Evolutionary conservation across 37 sponge, comb jelly and placozoan species (phyloP).

Genomic region (Halichondria panicea): DNA sequence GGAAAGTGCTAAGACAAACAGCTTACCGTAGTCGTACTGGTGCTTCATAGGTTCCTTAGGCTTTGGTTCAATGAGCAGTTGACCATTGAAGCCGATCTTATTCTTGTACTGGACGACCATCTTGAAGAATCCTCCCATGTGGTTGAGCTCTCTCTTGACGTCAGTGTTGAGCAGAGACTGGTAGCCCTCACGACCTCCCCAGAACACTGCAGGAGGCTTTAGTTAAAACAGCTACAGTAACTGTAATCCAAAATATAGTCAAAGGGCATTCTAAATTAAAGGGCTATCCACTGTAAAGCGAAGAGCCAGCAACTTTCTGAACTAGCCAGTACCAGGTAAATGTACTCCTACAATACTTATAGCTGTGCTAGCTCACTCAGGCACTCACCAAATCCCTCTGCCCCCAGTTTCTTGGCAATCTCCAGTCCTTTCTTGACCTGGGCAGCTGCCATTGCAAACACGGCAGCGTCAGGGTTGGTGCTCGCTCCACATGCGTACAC

Average conservation of each 20-base stretch:
- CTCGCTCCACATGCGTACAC: slow-evolving; percentile 56
- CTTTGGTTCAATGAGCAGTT: slow-evolving; percentile 74
- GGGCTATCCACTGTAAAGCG: too few relatives aligned
- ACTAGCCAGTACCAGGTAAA: neutral
- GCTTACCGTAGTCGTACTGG: slow-evolving; percentile 74
- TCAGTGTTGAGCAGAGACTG: slow-evolving; percentile 73
- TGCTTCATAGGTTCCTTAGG: slow-evolving; percentile 80
- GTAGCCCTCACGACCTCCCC: slow-evolving; percentile 81
- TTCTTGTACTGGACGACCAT: slow-evolving; percentile 71
- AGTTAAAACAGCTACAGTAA: neutral
- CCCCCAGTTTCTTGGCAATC: slow-evolving; percentile 68
- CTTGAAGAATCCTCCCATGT: slow-evolving; percentile 71
- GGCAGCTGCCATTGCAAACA: slow-evolving; percentile 69
- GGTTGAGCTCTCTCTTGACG: slow-evolving; percentile 63
- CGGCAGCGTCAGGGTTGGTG: slow-evolving; percentile 69
- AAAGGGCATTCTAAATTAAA: too few relatives aligned
- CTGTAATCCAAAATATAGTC: too few relatives aligned
- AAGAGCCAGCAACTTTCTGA: neutral
- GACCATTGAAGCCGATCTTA: slow-evolving; percentile 78
- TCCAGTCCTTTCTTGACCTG: slow-evolving; percentile 75
- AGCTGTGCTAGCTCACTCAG: too few relatives aligned
- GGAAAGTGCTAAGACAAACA: neutral
- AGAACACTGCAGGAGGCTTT: slow-evolving; percentile 59
- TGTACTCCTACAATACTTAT: neutral
- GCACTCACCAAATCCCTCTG: slow-evolving; percentile 61